phyloP scores from a whole-genome alignment of 2,113 vertebrate genomes.

The Myiagra hebetior region DNA sequence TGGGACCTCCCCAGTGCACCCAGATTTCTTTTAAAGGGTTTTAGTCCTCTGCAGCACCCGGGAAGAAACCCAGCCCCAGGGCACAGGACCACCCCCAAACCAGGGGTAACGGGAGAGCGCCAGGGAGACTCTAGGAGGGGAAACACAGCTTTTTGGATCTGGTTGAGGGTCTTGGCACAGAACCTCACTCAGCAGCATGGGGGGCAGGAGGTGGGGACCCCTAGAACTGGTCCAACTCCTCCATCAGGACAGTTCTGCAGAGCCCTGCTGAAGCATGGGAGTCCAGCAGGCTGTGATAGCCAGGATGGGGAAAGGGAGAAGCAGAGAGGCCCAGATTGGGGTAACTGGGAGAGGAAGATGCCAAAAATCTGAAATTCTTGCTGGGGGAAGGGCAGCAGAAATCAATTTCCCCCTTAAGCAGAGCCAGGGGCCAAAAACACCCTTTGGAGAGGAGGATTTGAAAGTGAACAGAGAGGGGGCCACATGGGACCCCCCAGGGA shows the following conservation, averaged over 20 bases:
- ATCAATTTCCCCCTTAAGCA: neutral
- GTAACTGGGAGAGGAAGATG: neutral
- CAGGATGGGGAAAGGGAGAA: neutral
- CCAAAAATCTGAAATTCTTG: neutral
- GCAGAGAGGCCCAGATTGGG: slow-evolving; percentile 23
- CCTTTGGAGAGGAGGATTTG: neutral
- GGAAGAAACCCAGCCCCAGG: neutral
- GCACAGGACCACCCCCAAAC: neutral
- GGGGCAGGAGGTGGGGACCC: neutral
- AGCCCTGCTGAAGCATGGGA: rapidly evolving
- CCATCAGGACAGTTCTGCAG: neutral
- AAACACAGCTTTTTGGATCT: neutral
- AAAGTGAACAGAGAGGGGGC: neutral
- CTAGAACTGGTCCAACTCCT: neutral
- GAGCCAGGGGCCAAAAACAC: neutral
- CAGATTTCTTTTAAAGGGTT: neutral
- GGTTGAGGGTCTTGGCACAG: neutral
- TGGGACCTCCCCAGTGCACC: neutral
- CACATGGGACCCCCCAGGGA: neutral
- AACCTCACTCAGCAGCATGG: neutral
- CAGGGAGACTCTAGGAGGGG: neutral
- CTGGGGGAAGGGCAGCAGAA: slow-evolving; percentile 36
- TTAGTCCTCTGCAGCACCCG: neutral
- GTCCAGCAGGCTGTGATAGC: neutral
- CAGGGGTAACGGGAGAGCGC: rapidly evolving